Conservation (phyloP, 2,797 vertebrate species). For the Pelobates cultripes region DNA sequence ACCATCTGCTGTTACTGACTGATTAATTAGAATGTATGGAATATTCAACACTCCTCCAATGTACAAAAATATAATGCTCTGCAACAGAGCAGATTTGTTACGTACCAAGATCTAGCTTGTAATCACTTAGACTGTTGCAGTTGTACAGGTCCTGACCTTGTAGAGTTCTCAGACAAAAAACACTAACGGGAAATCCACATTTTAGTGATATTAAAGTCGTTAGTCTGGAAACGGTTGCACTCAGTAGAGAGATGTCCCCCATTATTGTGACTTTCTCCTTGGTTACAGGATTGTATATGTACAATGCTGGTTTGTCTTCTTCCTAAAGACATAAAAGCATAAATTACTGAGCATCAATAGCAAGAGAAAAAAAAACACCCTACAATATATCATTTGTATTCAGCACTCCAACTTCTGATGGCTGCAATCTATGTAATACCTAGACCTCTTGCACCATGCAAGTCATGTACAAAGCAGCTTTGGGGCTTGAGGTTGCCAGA, state of each 20-base stretch:
- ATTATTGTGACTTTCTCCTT: slow-evolving; percentile 67
- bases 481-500: too few relatives aligned
- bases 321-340: slow-evolving; percentile 61
- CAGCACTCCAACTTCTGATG: too few relatives aligned
- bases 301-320: slow-evolving; percentile 72
- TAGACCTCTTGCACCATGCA: too few relatives aligned
- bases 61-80: too few relatives aligned
- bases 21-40: too few relatives aligned
- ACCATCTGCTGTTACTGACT: too few relatives aligned
- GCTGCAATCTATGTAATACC: too few relatives aligned
- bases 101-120: slow-evolving; percentile 69
- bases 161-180: slow-evolving; percentile 72
- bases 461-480: too few relatives aligned
- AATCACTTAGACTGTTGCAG: slow-evolving; percentile 74
- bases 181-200: slow-evolving; percentile 72
- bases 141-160: slow-evolving; percentile 72
- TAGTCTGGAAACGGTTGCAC: slow-evolving; percentile 67
- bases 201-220: slow-evolving; percentile 69
- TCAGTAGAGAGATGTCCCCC: slow-evolving; percentile 63
- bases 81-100: background rate
- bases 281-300: slow-evolving; percentile 74
- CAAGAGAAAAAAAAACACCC: background rate
- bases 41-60: too few relatives aligned
- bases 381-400: background rate
- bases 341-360: background rate